Percentiles rank a stretch among this genome's conserved stretches.
Conservation (phyloP, 2,888 invertebrate genomes). For the Anticlea derivata region DNA sequence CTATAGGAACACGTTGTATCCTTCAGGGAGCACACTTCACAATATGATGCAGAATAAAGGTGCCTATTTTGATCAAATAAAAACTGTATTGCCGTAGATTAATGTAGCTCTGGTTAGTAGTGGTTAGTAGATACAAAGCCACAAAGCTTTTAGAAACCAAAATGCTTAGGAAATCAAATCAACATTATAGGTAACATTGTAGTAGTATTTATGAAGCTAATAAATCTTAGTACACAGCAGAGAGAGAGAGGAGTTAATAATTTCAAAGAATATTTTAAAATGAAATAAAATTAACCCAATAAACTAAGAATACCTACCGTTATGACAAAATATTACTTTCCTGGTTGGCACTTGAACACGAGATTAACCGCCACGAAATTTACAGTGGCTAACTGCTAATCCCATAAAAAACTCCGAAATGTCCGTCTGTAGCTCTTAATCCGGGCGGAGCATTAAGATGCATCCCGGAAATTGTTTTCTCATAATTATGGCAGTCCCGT, state of each 20-base stretch:
- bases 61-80: too few relatives aligned
- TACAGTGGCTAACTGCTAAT: constrained; percentile 40
- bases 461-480: constrained; percentile 82
- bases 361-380: constrained; percentile 40
- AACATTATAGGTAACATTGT: too few relatives aligned
- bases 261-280: not conserved
- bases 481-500: constrained; percentile 76
- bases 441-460: constrained; percentile 71
- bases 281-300: constrained; percentile 10
- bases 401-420: constrained; percentile 48
- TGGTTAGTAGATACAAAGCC: too few relatives aligned
- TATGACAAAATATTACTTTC: constrained; percentile 33
- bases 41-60: too few relatives aligned
- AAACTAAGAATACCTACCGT: constrained; percentile 29
- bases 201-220: constrained; percentile 15
- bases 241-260: constrained; percentile 17
- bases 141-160: constrained; percentile 9
- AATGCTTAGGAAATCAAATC: constrained; percentile 11
- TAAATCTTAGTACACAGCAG: constrained; percentile 9
- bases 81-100: too few relatives aligned
- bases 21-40: too few relatives aligned
- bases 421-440: constrained; percentile 64
- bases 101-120: too few relatives aligned
- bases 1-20: too few relatives aligned
- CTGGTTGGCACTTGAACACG: constrained; percentile 24